Conservation (phyloP, 2,113 vertebrate genomes). For the Notothenia coriiceps region DNA sequence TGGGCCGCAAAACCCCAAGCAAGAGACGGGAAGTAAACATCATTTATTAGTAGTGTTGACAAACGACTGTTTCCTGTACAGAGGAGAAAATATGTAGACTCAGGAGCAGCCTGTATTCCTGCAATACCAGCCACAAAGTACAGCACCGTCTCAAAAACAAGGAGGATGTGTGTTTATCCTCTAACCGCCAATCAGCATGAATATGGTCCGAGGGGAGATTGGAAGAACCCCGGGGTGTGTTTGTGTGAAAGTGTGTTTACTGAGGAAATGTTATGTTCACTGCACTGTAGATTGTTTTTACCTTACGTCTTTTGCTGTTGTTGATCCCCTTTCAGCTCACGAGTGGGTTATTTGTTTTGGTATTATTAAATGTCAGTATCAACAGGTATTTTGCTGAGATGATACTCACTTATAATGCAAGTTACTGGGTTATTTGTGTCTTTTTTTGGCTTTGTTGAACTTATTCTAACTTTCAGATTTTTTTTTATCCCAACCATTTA, state of each 20-base stretch:
- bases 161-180: constrained; percentile 46
- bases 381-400: neutral
- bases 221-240: constrained; percentile 30
- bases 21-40: constrained; percentile 69
- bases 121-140: constrained; percentile 32
- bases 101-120: constrained; percentile 32
- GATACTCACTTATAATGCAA: neutral
- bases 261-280: constrained; percentile 9
- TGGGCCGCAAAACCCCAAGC: constrained; percentile 35
- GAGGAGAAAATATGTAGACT: constrained; percentile 57
- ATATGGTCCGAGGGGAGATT: neutral
- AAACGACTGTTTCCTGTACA: constrained; percentile 73
- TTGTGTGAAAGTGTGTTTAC: constrained; percentile 17
- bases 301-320: neutral
- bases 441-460: neutral
- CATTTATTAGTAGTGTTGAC: constrained; percentile 74
- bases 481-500: neutral
- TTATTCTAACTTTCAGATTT: neutral
- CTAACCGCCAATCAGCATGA: constrained; percentile 32
- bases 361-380: neutral
- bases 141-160: constrained; percentile 31
- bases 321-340: neutral
- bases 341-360: neutral
- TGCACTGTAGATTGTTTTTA: neutral
- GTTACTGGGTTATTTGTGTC: neutral